A percentile compares a stretch with the other conserved stretches of the same genome.
These are phyloP conservation scores for Astyanax mexicanus DNA, from an alignment of 2,797 vertebrate genomes.

Conservation along the genomic window DNA sequence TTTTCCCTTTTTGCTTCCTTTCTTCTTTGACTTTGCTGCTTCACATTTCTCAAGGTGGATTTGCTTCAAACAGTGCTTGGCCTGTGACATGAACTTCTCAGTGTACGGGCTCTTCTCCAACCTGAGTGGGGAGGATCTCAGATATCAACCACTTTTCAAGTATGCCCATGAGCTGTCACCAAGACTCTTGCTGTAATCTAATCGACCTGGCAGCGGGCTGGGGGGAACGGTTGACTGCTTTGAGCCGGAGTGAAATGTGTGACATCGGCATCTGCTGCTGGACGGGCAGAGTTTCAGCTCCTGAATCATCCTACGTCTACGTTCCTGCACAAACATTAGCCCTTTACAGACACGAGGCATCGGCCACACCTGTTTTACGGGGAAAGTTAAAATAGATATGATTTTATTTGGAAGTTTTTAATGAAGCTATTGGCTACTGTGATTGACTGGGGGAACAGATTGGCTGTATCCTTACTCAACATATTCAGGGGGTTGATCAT, in stretches of 20 bases:
- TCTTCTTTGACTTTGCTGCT: background rate
- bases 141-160: conserved; percentile 77
- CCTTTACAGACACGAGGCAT: background rate
- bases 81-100: conserved; percentile 69
- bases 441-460: background rate
- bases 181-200: conserved; percentile 79
- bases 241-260: conserved; percentile 44
- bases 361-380: background rate
- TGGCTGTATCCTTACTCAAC: background rate
- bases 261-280: conserved; percentile 51
- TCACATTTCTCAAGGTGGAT: conserved; percentile 25
- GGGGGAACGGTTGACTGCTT: conserved; percentile 46
- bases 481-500: background rate
- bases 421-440: background rate
- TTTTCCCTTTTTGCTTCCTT: no score
- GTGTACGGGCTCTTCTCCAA: conserved; percentile 71
- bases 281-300: conserved; percentile 34
- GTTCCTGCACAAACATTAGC: conserved; percentile 3
- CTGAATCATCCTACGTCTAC: conserved; percentile 16
- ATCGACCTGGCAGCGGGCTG: conserved; percentile 72
- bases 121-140: conserved; percentile 71
- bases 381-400: background rate
- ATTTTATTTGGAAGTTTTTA: background rate
- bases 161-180: conserved; percentile 80
- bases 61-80: conserved; percentile 39